Evolutionary conservation across 2,113 vertebrate species (phyloP).

Genomic region (Ictalurus furcatus): DNA sequence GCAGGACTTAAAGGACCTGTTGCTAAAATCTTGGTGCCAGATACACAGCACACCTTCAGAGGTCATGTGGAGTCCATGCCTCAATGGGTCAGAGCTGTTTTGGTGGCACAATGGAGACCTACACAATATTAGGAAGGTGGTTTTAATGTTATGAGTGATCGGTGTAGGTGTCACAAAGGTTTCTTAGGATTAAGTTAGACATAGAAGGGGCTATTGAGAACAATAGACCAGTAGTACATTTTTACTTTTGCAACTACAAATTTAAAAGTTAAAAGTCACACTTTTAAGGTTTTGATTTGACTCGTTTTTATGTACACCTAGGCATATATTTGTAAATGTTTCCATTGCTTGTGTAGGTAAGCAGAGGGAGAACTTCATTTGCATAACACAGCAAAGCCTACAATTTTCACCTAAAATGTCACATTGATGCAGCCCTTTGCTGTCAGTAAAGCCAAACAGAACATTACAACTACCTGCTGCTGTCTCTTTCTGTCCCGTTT

Average conservation of each 20-base stretch:
- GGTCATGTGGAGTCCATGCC: too few species aligned
- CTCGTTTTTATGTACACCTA: background rate
- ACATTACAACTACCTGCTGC: background rate
- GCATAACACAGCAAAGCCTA: background rate
- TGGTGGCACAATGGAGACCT: too few species aligned
- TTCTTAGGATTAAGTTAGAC: background rate
- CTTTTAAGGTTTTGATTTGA: background rate
- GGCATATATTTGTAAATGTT: background rate
- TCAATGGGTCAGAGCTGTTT: too few species aligned
- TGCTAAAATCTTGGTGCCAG: too few species aligned
- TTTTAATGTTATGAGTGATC: too few species aligned
- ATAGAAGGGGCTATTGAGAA: background rate
- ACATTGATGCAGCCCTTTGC: background rate
- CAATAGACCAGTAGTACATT: background rate
- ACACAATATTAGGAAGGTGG: too few species aligned
- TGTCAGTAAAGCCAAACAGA: conserved; percentile 7
- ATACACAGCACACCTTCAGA: too few species aligned
- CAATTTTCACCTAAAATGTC: background rate
- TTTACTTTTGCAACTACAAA: too few species aligned
- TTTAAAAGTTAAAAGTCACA: background rate
- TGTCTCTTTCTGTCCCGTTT: background rate
- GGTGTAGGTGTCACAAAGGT: background rate
- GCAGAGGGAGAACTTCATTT: background rate
- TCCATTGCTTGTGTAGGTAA: background rate
- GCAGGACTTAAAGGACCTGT: too few species aligned